phyloP scores from a whole-genome alignment of 2,888 invertebrate genomes.

The Sycophila texana region DNA sequence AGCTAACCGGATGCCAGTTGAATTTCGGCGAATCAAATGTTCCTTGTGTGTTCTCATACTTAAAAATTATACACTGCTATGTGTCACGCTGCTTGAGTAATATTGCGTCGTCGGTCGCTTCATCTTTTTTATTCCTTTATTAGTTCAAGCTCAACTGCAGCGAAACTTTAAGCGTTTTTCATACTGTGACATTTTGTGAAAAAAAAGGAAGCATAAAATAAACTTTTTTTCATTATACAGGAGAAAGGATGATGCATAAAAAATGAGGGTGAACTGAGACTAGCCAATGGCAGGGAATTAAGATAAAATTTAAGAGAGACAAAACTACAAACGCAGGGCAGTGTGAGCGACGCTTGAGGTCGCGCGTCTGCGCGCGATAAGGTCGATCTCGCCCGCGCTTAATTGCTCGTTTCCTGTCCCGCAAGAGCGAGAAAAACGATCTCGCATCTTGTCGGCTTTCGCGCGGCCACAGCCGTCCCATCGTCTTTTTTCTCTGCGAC shows the following conservation, averaged over 20 bases:
- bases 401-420: slow-evolving; percentile 74
- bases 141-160: slow-evolving; percentile 1
- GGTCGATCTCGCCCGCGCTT: slow-evolving; percentile 64
- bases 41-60: slow-evolving; percentile 15
- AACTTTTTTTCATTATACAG: too few species aligned
- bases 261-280: too few species aligned
- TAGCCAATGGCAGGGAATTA: too few species aligned
- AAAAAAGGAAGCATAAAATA: too few species aligned
- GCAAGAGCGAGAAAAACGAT: slow-evolving; percentile 60
- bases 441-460: slow-evolving; percentile 8
- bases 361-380: slow-evolving; percentile 64
- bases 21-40: slow-evolving; percentile 53
- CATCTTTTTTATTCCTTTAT: slow-evolving; percentile 9
- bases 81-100: slow-evolving; percentile 13
- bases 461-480: slow-evolving; percentile 1
- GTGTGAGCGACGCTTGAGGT: not conserved
- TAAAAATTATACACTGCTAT: slow-evolving; percentile 21
- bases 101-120: not conserved
- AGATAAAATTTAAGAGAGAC: too few species aligned
- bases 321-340: not conserved
- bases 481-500: slow-evolving; percentile 33
- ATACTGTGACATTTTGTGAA: too few species aligned
- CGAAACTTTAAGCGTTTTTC: too few species aligned
- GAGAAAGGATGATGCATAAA: too few species aligned
- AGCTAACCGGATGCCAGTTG: not conserved